These are phyloP conservation scores for Oceanodroma leucorhoa DNA, from an alignment of 2,797 vertebrate genomes.

Conservation along the genomic window DNA sequence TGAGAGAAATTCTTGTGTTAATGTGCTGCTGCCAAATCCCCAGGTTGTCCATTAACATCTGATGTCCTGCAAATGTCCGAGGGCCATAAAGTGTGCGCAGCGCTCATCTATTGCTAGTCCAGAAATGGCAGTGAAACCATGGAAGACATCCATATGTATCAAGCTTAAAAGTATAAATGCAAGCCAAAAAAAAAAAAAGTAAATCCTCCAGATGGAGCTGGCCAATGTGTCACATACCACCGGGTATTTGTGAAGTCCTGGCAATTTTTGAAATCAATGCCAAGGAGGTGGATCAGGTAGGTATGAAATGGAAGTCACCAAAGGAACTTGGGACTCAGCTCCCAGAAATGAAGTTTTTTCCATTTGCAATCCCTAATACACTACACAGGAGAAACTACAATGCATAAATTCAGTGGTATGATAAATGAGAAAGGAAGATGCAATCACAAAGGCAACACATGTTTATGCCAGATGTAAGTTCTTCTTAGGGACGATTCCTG, in stretches of 20 bases:
- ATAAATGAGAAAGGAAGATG: neutral
- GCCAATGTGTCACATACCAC: neutral
- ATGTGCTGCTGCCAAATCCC: neutral
- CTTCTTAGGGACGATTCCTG: neutral
- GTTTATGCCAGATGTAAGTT: neutral
- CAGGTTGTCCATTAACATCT: neutral
- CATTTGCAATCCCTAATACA: neutral
- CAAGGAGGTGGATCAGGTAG: neutral
- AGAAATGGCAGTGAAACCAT: neutral
- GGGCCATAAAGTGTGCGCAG: fast-evolving
- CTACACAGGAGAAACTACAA: neutral
- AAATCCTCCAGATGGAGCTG: neutral
- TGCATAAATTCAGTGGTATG: neutral
- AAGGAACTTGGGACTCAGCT: neutral
- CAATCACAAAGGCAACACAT: neutral
- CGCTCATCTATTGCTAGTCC: neutral
- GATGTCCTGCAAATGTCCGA: neutral
- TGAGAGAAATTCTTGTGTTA: neutral
- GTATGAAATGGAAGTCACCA: neutral
- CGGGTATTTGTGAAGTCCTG: neutral
- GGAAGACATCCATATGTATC: neutral
- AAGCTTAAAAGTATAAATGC: neutral
- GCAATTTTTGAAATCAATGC: neutral
- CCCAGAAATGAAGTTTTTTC: neutral
- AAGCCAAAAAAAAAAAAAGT: neutral